Evolutionary conservation across 64 coral and sea anemone genomes (phyloP).

Genomic region (Catalaphyllia jardinei): DNA sequence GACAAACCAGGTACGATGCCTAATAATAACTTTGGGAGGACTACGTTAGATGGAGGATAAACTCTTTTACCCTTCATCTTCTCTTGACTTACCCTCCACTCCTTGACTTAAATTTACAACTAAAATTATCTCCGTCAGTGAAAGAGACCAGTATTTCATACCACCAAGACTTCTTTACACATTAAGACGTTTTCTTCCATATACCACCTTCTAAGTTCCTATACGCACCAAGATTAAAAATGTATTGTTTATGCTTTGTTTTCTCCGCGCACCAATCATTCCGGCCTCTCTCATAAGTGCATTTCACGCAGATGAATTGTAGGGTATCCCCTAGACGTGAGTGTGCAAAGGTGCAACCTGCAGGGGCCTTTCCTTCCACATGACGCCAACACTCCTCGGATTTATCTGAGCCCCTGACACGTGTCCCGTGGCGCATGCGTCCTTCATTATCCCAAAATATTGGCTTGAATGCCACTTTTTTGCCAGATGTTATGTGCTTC

Average conservation of each 20-base stretch:
- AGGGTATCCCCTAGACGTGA: slow-evolving; percentile 93
- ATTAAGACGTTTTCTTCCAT: slow-evolving; percentile 60
- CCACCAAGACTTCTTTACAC: too few species aligned
- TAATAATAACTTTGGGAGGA: too few species aligned
- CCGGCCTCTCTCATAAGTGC: slow-evolving; percentile 80
- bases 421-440: slow-evolving; percentile 88
- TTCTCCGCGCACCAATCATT: slow-evolving; percentile 91
- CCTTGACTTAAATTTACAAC: too few species aligned
- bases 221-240: slow-evolving; percentile 94
- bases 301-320: slow-evolving; percentile 93
- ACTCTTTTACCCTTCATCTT: too few species aligned
- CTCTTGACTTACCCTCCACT: too few species aligned
- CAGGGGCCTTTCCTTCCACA: slow-evolving; percentile 74
- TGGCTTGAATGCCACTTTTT: slow-evolving; percentile 89
- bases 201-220: slow-evolving; percentile 79
- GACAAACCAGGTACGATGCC: too few species aligned
- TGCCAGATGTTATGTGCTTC: slow-evolving; percentile 72
- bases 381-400: slow-evolving; percentile 92
- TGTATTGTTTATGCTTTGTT: slow-evolving; percentile 77
- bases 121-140: too few species aligned
- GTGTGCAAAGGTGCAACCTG: slow-evolving; percentile 88
- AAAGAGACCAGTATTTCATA: too few species aligned
- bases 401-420: slow-evolving; percentile 91
- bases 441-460: slow-evolving; percentile 93
- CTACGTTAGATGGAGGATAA: too few species aligned